A percentile compares a stretch with the other conserved stretches of the same genome.
These are phyloP conservation scores for Bombycilla garrulus DNA, from an alignment of 2,113 vertebrate species.

Conservation along the genomic window DNA sequence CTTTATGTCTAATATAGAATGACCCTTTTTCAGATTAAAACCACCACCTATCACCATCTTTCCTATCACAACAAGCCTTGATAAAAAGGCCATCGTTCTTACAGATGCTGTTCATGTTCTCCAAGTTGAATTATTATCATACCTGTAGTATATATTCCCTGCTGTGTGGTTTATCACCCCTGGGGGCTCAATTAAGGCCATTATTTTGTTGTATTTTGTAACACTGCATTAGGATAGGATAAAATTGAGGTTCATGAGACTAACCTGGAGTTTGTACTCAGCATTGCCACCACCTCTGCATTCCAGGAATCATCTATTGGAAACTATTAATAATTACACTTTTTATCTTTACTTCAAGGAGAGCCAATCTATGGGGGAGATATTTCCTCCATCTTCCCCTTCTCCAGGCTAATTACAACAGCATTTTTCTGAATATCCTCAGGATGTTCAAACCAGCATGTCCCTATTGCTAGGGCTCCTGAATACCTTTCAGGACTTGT, in stretches of 20 bases:
- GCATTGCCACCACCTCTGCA: neutral
- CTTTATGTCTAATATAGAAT: neutral
- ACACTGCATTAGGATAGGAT: neutral
- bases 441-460: neutral
- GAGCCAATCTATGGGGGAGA: neutral
- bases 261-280: neutral
- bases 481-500: neutral
- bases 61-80: neutral
- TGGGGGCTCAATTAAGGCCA: neutral
- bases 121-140: neutral
- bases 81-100: neutral
- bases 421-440: rapidly evolving
- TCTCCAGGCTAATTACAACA: neutral
- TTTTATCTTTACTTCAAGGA: neutral
- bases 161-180: neutral
- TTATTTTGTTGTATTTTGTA: neutral
- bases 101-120: neutral
- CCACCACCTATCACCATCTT: neutral
- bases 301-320: neutral
- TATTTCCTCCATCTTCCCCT: neutral
- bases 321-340: neutral
- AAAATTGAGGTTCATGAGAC: neutral
- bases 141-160: neutral
- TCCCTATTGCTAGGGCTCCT: neutral
- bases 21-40: neutral